These are phyloP conservation scores for Pagrus major DNA, from an alignment of 2,113 vertebrate species.

Conservation along the genomic window DNA sequence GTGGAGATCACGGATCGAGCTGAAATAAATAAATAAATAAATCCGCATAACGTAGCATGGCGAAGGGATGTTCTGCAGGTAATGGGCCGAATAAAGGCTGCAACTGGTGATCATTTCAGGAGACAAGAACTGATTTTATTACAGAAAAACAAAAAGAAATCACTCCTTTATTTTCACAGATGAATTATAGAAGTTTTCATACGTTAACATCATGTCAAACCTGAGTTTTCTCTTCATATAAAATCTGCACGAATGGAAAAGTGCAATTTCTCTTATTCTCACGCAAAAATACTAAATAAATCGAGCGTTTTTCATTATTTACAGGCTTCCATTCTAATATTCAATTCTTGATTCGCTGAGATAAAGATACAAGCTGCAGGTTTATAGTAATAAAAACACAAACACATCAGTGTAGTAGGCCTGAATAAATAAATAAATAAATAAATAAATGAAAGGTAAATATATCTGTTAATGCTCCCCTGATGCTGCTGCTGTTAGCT, in stretches of 20 bases:
- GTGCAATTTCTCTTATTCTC: background rate
- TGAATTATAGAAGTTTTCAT: background rate
- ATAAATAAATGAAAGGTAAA: no score
- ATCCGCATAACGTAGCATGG: constrained; percentile 40
- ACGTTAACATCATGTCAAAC: background rate
- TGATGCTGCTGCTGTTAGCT: constrained; percentile 1
- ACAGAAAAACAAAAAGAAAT: background rate
- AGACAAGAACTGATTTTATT: background rate
- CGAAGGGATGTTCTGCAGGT: constrained; percentile 30
- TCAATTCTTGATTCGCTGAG: background rate
- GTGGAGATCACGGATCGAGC: constrained; percentile 66
- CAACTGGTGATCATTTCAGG: background rate
- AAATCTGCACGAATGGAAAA: background rate
- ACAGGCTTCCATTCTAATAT: background rate
- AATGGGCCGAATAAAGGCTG: constrained; percentile 36
- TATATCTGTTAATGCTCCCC: background rate
- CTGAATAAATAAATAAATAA: no score
- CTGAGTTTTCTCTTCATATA: background rate
- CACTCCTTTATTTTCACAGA: background rate
- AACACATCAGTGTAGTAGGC: no score
- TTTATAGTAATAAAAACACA: background rate
- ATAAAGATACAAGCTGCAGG: background rate
- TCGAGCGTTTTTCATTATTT: background rate
- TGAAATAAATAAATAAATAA: constrained; percentile 64
- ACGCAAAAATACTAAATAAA: background rate